These are phyloP conservation scores for Schlechtendalia chinensis DNA, from an alignment of 1,140 invertebrate genomes.

Conservation along the genomic window DNA sequence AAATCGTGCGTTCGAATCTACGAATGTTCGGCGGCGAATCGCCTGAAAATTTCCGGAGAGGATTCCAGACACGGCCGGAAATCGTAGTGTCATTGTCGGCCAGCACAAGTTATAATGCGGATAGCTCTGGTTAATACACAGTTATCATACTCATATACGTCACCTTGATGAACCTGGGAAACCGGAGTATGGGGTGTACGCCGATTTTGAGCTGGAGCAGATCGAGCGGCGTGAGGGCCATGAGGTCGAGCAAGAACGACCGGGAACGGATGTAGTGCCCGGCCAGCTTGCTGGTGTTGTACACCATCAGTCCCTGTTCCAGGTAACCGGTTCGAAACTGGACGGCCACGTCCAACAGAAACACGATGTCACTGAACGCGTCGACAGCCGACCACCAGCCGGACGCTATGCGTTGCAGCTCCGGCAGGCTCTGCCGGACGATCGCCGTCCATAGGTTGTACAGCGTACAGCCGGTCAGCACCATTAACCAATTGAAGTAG, in stretches of 20 bases:
- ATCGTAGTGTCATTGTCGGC: too few species aligned
- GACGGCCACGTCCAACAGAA: conserved; percentile 81
- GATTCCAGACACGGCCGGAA: too few species aligned
- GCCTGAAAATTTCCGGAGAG: too few species aligned
- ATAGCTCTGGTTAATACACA: too few species aligned
- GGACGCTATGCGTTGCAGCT: conserved; percentile 73
- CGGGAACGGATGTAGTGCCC: conserved; percentile 83
- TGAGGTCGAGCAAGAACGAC: conserved; percentile 81
- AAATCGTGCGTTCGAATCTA: too few species aligned
- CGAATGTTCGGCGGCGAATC: too few species aligned
- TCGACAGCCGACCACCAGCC: conserved; percentile 79
- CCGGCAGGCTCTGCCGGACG: conserved; percentile 89
- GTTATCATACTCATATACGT: too few species aligned
- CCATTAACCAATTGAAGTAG: conserved; percentile 91
- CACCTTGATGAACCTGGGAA: conserved; percentile 81
- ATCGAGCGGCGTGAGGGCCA: conserved; percentile 81
- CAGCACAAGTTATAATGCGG: too few species aligned
- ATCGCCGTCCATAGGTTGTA: conserved; percentile 96
- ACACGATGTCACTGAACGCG: conserved; percentile 80
- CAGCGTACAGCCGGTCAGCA: conserved; percentile 83
- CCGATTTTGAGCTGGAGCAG: conserved; percentile 79
- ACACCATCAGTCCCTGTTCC: conserved; percentile 74
- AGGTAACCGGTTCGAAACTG: conserved; percentile 94
- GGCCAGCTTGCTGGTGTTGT: conserved; percentile 84
- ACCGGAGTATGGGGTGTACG: conserved; percentile 75